Conservation (phyloP, 1,140 invertebrate species). For the Anthonomus grandis region DNA sequence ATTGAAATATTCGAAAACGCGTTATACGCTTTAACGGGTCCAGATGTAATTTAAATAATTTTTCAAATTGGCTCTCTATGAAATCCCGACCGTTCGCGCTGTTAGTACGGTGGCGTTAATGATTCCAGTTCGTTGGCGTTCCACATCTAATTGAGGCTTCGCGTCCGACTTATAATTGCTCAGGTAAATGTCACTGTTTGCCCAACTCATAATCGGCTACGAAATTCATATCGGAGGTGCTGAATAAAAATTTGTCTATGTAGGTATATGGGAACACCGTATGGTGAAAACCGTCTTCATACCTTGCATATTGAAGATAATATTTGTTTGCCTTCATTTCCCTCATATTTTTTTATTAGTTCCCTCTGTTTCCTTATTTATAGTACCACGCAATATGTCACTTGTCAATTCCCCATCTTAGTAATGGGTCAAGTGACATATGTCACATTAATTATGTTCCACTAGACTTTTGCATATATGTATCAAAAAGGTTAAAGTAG, state of each 20-base stretch:
- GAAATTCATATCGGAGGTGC: conserved; percentile 32
- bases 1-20: conserved; percentile 25
- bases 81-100: conserved; percentile 29
- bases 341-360: no score
- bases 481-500: no score
- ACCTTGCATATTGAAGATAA: background rate
- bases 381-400: no score
- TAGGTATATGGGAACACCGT: no score
- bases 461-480: no score
- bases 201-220: conserved; percentile 22
- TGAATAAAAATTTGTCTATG: conserved; percentile 27
- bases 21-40: conserved; percentile 22
- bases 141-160: conserved; percentile 38
- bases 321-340: background rate
- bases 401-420: background rate
- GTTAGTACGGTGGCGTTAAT: conserved; percentile 39
- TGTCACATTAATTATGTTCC: no score
- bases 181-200: conserved; percentile 38
- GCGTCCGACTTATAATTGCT: conserved; percentile 39
- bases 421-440: background rate
- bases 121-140: conserved; percentile 38
- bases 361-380: no score
- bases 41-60: conserved; percentile 21
- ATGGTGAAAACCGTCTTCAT: background rate
- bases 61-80: conserved; percentile 29